Conservation (phyloP, 2,888 invertebrate genomes). For the Gandaritis pyraliata region DNA sequence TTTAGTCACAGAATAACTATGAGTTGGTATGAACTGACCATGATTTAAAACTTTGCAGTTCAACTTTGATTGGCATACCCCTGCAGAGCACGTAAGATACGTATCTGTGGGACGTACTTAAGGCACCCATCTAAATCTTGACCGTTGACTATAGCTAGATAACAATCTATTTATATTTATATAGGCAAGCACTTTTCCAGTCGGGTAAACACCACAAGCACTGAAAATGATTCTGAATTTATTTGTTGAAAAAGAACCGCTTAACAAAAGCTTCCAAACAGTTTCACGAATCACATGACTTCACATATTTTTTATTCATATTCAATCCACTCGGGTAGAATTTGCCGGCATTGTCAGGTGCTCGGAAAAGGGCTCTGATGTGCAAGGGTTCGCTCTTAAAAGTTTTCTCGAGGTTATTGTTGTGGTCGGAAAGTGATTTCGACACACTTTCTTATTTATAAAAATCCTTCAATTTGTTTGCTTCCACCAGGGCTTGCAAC, state of each 20-base stretch:
- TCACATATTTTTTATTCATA: constrained; percentile 46
- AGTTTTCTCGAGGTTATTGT: constrained; percentile 48
- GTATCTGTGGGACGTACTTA: too few relatives aligned
- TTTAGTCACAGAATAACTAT: too few relatives aligned
- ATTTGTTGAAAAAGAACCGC: constrained; percentile 13
- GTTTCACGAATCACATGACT: constrained; percentile 36
- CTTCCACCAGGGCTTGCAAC: too few relatives aligned
- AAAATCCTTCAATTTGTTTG: background rate
- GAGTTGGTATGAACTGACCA: too few relatives aligned
- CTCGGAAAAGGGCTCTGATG: constrained; percentile 51
- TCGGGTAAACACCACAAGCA: background rate
- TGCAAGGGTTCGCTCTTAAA: constrained; percentile 51
- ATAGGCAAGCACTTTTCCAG: background rate
- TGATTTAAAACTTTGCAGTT: too few relatives aligned
- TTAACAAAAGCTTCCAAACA: constrained; percentile 33
- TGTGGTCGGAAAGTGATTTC: constrained; percentile 50
- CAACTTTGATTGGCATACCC: too few relatives aligned
- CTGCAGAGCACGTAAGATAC: too few relatives aligned
- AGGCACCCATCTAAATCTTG: too few relatives aligned
- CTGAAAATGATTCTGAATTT: constrained; percentile 3
- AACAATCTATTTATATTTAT: too few relatives aligned
- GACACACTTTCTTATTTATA: constrained; percentile 36
- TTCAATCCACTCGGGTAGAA: constrained; percentile 45
- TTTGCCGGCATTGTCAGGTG: constrained; percentile 62
- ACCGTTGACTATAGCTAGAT: too few relatives aligned